Evolutionary conservation across 64 coral and sea anemone species (phyloP), one percentile per base, ranked within the genome.

Genomic region (Pocillopora verrucosa): DNA sequence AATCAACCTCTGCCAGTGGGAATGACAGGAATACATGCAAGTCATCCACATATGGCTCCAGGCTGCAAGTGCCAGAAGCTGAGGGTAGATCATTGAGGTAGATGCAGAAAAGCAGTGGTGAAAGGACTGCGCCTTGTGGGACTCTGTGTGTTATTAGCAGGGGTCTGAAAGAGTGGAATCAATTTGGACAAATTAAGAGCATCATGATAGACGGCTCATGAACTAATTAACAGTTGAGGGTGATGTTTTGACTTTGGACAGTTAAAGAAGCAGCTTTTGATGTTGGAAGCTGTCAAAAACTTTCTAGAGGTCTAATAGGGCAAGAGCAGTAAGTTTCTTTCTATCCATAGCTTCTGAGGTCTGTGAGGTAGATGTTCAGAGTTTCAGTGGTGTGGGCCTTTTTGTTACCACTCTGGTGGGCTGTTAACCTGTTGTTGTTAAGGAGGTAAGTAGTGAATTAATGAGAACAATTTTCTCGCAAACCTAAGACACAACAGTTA

Each of bases 321-420:
- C 26, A 6, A 74, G 72, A 4, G 72, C 72, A 2, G 72, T 34
- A 2, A 74, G 72, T 13, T 25, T 74, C n/a, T 74, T 74, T 2
- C 35, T 74, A 34, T 74, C 72, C 72, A 74, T 74, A 5, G 72
- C 72, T 10, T 74, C 72, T 30, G 35, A 74, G 9, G 72, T 56
- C n/a, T n/a, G n/a, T n/a, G n/a, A n/a, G n/a, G n/a, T n/a, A n/a
- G n/a, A 41, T 36, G 13, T 59, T 89, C 88, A n/a, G 61, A 68
- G 88, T 80, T 63, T 89, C 88, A 19, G 76, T 89, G 36, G 88
- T 80, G 35, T 89, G 76, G 12, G 11, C n/a, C 58, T 89, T 89
- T 65, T 51, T 80, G 22, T 89, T 89, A 67, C 88, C 76, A 59
- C 88, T 89, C 58, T 80, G 75, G 62, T 80, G 76, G 25, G 76